These are phyloP conservation scores for Bombus fervidus DNA, from an alignment of 1,140 invertebrate genomes.

Conservation along the genomic window DNA sequence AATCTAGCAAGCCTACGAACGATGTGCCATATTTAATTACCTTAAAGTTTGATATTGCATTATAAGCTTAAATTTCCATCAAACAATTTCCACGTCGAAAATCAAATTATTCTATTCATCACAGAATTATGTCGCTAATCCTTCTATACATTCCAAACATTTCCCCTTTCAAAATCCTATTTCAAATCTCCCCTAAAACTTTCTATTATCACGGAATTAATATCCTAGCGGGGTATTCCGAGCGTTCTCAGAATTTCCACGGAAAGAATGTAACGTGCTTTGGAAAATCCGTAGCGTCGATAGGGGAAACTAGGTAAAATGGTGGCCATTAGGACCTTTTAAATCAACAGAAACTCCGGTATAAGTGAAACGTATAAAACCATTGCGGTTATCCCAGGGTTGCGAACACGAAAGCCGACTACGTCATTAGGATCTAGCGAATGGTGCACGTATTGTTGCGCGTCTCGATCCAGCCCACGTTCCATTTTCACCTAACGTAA, in stretches of 20 bases:
- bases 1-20: not conserved
- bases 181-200: not conserved
- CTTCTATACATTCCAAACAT: not conserved
- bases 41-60: not conserved
- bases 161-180: not conserved
- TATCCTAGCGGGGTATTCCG: too few species aligned
- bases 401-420: constrained; percentile 57
- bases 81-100: not conserved
- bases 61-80: not conserved
- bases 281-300: constrained; percentile 14
- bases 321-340: constrained; percentile 22
- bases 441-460: constrained; percentile 62
- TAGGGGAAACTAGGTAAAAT: constrained; percentile 1
- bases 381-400: constrained; percentile 63
- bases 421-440: constrained; percentile 62
- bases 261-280: not conserved
- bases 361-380: constrained; percentile 70
- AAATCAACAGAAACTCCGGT: constrained; percentile 46
- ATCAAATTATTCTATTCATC: not conserved
- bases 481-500: constrained; percentile 55
- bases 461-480: constrained; percentile 35
- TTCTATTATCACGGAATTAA: not conserved
- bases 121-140: not conserved
- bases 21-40: not conserved
- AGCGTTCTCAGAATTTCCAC: not conserved